phyloP scores from a whole-genome alignment of 2,113 vertebrate genomes.

The human region DNA sequence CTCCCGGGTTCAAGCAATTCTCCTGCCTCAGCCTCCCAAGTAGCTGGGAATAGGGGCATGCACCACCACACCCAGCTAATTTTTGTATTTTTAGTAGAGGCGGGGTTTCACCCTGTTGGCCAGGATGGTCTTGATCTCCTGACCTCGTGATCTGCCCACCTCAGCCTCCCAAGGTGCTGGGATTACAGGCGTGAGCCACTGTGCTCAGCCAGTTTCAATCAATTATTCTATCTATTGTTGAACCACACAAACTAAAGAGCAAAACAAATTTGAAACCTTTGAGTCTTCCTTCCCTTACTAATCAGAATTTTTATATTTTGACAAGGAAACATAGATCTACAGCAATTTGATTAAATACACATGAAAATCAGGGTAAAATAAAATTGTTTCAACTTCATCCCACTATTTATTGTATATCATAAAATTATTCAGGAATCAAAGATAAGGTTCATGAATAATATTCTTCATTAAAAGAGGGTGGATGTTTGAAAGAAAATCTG shows the following conservation, averaged over 20 bases:
- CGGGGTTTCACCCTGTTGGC: too few species aligned
- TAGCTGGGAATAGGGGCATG: too few species aligned
- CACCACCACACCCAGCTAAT: too few species aligned
- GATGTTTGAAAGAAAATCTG: slow-evolving; percentile 57
- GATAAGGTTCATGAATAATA: slow-evolving; percentile 27
- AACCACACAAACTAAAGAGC: background rate
- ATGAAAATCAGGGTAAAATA: slow-evolving; percentile 14
- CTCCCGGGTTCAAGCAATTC: too few species aligned
- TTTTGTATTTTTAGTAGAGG: too few species aligned
- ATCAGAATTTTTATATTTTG: slow-evolving; percentile 10
- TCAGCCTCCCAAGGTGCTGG: too few species aligned
- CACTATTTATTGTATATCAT: background rate
- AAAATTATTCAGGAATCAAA: slow-evolving; percentile 44
- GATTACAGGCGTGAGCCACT: too few species aligned
- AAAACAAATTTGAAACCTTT: background rate
- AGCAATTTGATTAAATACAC: background rate
- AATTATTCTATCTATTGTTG: background rate
- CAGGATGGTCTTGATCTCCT: too few species aligned
- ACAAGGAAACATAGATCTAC: background rate
- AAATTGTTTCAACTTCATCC: background rate
- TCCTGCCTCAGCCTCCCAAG: too few species aligned
- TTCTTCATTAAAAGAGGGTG: slow-evolving; percentile 47
- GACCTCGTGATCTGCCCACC: too few species aligned
- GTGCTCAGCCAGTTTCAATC: background rate
- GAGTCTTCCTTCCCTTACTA: background rate